phyloP scores from a whole-genome alignment of 2,113 vertebrate species.

The Suncus etruscus region DNA sequence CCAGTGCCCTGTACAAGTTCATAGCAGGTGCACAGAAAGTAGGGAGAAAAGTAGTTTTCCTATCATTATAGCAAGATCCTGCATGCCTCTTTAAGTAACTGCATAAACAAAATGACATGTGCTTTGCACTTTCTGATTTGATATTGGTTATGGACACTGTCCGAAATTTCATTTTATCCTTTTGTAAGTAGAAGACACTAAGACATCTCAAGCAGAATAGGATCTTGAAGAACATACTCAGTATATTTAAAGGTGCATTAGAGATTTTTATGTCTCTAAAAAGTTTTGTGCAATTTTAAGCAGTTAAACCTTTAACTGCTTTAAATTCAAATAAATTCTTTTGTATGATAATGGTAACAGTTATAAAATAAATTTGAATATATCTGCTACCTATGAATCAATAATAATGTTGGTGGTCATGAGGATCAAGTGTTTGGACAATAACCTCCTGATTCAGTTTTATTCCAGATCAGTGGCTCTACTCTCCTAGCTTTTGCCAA shows the following conservation, averaged over 20 bases:
- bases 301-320: no score
- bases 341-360: not conserved
- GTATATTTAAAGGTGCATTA: not conserved
- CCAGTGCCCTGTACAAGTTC: not conserved
- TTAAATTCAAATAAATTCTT: not conserved
- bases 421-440: not conserved
- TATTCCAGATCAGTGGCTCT: not conserved
- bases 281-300: not conserved
- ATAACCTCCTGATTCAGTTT: not conserved
- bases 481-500: not conserved
- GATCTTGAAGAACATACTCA: not conserved
- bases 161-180: not conserved
- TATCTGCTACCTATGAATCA: not conserved
- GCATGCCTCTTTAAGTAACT: not conserved
- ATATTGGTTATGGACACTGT: not conserved
- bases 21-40: not conserved
- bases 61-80: not conserved
- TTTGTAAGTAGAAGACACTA: not conserved
- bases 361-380: not conserved
- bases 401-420: not conserved
- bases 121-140: not conserved
- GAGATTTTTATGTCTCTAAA: not conserved
- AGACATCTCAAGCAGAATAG: not conserved
- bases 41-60: not conserved
- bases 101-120: not conserved